A percentile compares a stretch with the other conserved stretches of the same genome.
Conservation (phyloP, 1,140 invertebrate species). For the Oryctes rhinoceros region DNA sequence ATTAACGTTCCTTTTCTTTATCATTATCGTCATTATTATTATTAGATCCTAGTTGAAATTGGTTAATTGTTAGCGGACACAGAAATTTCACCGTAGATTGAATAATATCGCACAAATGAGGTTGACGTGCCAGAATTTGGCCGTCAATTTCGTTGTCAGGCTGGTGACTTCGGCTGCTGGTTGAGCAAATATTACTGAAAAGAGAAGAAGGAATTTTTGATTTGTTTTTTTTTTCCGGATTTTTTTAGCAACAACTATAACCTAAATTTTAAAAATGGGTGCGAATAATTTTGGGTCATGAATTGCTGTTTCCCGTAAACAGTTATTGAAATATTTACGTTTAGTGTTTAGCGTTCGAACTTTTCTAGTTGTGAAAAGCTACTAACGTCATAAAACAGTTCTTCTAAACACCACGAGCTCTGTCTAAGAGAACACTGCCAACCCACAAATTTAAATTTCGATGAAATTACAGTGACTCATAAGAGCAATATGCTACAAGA, state of each 20-base stretch:
- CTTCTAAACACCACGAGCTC: too few relatives aligned
- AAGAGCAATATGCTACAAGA: too few relatives aligned
- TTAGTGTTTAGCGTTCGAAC: too few relatives aligned
- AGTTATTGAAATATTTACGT: too few relatives aligned
- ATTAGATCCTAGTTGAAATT: constrained; percentile 4
- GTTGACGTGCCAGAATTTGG: background rate
- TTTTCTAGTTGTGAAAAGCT: too few relatives aligned
- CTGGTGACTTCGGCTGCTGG: constrained; percentile 21
- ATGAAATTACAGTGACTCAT: too few relatives aligned
- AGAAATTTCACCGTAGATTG: constrained; percentile 35
- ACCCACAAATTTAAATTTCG: too few relatives aligned
- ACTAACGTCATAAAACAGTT: too few relatives aligned
- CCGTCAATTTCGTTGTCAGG: constrained; percentile 16
- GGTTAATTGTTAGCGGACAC: background rate
- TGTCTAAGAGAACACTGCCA: too few relatives aligned
- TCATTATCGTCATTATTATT: background rate
- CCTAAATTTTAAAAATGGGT: too few relatives aligned
- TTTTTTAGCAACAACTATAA: background rate
- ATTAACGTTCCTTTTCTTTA: background rate
- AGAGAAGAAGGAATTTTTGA: background rate
- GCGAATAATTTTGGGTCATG: too few relatives aligned
- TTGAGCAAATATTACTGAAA: constrained; percentile 33
- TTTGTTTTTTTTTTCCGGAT: background rate
- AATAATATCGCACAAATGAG: background rate
- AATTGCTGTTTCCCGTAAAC: too few relatives aligned